Base-by-base conservation (phyloP, 2,888 invertebrate species). In the Meloe dianella region DNA sequence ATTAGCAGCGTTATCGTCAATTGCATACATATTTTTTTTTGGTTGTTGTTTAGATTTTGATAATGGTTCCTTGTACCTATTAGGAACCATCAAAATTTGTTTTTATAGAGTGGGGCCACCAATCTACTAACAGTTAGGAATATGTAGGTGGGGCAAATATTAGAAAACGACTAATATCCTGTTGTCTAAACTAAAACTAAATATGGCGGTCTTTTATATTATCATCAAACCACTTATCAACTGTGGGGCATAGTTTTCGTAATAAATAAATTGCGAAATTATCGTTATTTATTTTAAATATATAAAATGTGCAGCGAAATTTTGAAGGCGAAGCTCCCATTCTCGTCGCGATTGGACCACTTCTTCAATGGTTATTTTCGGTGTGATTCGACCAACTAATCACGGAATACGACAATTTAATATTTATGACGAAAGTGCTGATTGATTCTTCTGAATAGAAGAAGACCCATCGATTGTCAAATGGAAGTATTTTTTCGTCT, bases 341-440 rank as follows among this genome's bases (percentile, higher is more conserved):
- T 75, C 74, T 75, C 74, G 70, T 72, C 67, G 66, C 64, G 75
- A 75, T 75, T 64, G 68, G 73, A 75, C 74, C 76, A 74, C 75
- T 76, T 74, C 73, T 72, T 72, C 68, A 74, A 74, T 77, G 76
- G 75, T 76, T 75, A 71, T 71, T 72, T 20, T 47, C 27, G 27
- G 4, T 27, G 27, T 27, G 4, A 27, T 27, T 27, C 3, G 2
- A 6, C 35, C 35, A 35, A 14, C 4, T 66, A 71, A 72, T 75
- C 74, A 69, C 73, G 73, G 74, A 76, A 75, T 73, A 74, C 76
- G 74, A 5, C 35, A 35, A 35, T n/a, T n/a, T n/a, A n/a, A n/a
- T n/a, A 35, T 7, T 12, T 35, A 14, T 35, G 9, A 14, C 35
- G 35, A 35, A 35, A 35, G 35, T 35, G 1, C 14, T 27, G 27